Evolutionary conservation across 2,113 vertebrate species (phyloP).

Genomic region (Jaculus jaculus): DNA sequence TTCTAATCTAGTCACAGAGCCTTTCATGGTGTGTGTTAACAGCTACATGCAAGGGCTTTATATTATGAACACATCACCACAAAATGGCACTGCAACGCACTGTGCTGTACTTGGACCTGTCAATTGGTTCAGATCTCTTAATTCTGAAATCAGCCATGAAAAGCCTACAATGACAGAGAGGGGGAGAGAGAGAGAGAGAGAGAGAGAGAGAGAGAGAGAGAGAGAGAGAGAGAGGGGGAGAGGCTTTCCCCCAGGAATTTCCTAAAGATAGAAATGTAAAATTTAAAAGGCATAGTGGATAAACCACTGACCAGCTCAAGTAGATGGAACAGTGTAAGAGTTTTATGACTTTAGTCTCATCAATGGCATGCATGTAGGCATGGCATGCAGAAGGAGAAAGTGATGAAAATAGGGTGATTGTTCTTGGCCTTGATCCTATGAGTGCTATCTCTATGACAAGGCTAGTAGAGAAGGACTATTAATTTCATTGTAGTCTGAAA

Average conservation of each 20-base stretch:
- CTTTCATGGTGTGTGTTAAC: background rate
- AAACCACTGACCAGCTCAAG: background rate
- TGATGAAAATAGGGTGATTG: background rate
- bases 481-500: background rate
- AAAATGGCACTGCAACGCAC: background rate
- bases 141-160: background rate
- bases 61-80: background rate
- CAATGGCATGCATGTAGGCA: background rate
- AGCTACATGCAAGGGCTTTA: background rate
- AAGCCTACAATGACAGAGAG: background rate
- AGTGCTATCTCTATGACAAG: constrained; percentile 6
- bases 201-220: background rate
- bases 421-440: background rate
- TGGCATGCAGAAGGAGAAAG: background rate
- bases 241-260: constrained; percentile 13
- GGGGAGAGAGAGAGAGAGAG: too few relatives aligned
- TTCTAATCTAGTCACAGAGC: background rate
- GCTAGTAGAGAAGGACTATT: background rate
- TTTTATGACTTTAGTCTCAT: background rate
- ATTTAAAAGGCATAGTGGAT: background rate
- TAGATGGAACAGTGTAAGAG: background rate
- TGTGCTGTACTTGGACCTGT: background rate
- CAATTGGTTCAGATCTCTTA: constrained; percentile 8
- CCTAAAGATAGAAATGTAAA: background rate
- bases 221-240: background rate